These are phyloP conservation scores for Scleropages formosus DNA, from an alignment of 2,797 vertebrate genomes.

Conservation along the genomic window DNA sequence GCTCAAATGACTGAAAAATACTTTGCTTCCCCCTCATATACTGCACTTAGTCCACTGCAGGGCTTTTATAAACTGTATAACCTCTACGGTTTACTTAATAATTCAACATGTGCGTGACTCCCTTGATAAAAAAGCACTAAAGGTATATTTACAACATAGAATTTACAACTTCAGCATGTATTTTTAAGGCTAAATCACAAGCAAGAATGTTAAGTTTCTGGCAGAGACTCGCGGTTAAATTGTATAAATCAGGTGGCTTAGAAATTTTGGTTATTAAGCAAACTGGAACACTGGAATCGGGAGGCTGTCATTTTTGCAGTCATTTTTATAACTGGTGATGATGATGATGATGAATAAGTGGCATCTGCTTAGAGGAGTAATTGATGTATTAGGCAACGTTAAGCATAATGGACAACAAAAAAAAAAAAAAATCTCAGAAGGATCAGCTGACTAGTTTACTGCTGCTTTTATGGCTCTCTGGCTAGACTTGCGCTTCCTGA, in stretches of 20 bases:
- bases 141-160: not conserved
- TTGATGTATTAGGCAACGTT: not conserved
- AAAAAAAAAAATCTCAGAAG: not conserved
- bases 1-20: not conserved
- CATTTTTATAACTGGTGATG: not conserved
- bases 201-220: not conserved
- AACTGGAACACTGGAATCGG: not conserved
- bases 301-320: not conserved
- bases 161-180: not conserved
- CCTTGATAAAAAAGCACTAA: not conserved
- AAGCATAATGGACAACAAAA: not conserved
- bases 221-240: too few relatives aligned
- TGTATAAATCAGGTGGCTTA: not conserved
- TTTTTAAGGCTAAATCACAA: not conserved
- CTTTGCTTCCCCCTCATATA: not conserved
- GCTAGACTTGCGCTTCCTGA: not conserved
- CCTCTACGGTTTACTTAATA: not conserved
- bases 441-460: not conserved
- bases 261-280: too few relatives aligned
- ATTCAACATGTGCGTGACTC: not conserved
- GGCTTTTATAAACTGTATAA: not conserved
- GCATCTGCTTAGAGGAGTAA: not conserved
- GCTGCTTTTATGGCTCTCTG: not conserved
- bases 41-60: not conserved
- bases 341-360: not conserved